Evolutionary conservation across 2,113 vertebrate species (phyloP), one percentile per base, ranked within the genome.

Genomic region (Toxotes chatareus): DNA sequence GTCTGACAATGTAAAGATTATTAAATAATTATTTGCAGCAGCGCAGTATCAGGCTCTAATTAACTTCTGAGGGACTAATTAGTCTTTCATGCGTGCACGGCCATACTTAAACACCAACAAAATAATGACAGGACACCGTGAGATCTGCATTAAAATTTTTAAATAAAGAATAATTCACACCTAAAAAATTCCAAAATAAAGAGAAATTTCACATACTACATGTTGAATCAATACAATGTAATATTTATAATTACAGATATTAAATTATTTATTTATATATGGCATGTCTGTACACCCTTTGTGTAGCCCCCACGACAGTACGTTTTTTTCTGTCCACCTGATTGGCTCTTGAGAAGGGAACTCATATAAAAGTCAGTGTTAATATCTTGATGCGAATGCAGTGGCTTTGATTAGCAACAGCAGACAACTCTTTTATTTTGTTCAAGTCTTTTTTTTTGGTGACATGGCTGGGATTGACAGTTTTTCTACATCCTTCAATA

Each of bases 141-240:
- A 44, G 38, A 66, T 76, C 82, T 92, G 89, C 86, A 81, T 91
- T 89, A 83, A 89, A 89, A 64, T 66, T 82, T 94, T 94, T 93
- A 94, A 95, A 93, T 93, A 92, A 92, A 91, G 87, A 89, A 91
- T 76, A 91, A 84, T 91, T 90, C 89, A 94, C 93, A 91, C 84
- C 88, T 83, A 80, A 91, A 91, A 93, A 87, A 85, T 14, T 61
- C 36, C 62, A 86, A 91, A 90, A 86, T 86, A 89, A 92, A 89
- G 42, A 69, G 32, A 88, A 88, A 90, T 89, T 91, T 80, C 88
- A 94, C 91, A 85, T 75, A 92, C 85, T 90, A 93, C 79, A 90
- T 86, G 73, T 88, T 91, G 66, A 93, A 87, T 93, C 79, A 73
- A 80, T 92, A 93, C 85, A 93, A 68, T 89, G 87, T 92, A 67